phyloP scores from a whole-genome alignment of 2,797 vertebrate genomes.

The Danio jaintianensis region DNA sequence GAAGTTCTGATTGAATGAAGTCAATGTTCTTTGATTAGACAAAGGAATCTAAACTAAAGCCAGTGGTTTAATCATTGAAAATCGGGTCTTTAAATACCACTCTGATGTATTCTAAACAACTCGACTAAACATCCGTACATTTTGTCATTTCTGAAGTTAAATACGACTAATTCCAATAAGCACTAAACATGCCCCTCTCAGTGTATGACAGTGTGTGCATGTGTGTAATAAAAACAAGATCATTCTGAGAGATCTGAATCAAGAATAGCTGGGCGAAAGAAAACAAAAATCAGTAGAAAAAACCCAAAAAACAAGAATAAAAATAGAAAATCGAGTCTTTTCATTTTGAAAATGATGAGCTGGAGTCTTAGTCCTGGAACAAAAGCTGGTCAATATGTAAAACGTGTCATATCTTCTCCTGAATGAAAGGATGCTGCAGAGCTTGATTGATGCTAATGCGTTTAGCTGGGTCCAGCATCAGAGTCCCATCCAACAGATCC shows the following conservation, averaged over 20 bases:
- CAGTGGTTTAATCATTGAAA: neutral
- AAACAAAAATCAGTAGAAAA: conserved; percentile 51
- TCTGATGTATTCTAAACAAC: conserved; percentile 4
- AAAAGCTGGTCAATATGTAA: conserved; percentile 63
- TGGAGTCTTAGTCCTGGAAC: conserved; percentile 58
- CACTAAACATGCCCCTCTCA: conserved; percentile 48
- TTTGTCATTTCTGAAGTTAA: conserved; percentile 68
- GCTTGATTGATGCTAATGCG: conserved; percentile 99
- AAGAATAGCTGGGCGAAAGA: conserved; percentile 61
- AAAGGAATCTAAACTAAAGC: neutral
- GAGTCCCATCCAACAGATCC: conserved; percentile 96
- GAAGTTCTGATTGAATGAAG: neutral
- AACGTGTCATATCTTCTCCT: conserved; percentile 94
- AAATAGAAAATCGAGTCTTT: conserved; percentile 36
- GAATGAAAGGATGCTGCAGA: conserved; percentile 97
- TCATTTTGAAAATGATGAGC: conserved; percentile 63
- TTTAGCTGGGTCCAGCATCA: conserved; percentile 99
- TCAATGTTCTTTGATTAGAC: neutral
- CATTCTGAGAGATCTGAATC: conserved; percentile 47
- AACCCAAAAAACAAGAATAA: conserved; percentile 33
- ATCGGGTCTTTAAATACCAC: neutral
- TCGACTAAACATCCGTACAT: conserved; percentile 54
- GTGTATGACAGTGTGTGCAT: conserved; percentile 68
- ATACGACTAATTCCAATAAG: conserved; percentile 60
- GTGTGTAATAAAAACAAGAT: conserved; percentile 80